These are phyloP conservation scores for Achatina immaculata DNA, from an alignment of 1,140 invertebrate species.

Conservation along the genomic window DNA sequence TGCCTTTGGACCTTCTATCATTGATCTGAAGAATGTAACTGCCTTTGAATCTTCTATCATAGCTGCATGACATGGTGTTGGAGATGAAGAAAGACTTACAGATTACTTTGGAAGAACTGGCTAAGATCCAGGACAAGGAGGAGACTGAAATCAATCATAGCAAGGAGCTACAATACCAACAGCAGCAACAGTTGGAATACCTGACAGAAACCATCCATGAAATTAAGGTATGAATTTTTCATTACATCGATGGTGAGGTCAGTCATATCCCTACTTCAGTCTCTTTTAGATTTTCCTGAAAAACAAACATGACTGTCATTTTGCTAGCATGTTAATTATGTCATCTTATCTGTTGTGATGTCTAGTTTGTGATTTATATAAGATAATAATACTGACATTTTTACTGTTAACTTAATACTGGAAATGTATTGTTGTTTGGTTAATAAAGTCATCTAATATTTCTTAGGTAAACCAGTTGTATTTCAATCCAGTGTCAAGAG, in stretches of 20 bases:
- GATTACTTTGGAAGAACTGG: slow-evolving; percentile 46
- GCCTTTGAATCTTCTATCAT: neutral
- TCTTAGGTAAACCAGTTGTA: no score
- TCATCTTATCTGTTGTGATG: neutral
- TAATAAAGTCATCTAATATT: no score
- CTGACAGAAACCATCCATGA: slow-evolving; percentile 5
- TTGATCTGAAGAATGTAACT: no score
- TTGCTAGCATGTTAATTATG: neutral
- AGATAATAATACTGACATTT: no score
- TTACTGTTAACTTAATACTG: no score
- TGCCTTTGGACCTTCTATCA: no score
- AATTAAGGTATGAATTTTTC: slow-evolving; percentile 27
- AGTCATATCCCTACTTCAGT: no score
- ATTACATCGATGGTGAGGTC: neutral
- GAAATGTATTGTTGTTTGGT: no score
- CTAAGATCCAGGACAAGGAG: slow-evolving; percentile 49
- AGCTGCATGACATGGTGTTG: slow-evolving; percentile 54
- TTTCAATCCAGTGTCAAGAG: no score
- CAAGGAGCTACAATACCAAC: slow-evolving; percentile 18
- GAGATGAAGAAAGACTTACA: slow-evolving; percentile 52
- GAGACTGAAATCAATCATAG: slow-evolving; percentile 9
- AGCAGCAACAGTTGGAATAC: slow-evolving; percentile 21
- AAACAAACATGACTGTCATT: neutral
- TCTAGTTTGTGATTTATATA: neutral
- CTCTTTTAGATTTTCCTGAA: neutral